A percentile compares a stretch with the other conserved stretches of the same genome.
phyloP scores from a whole-genome alignment of 2,888 invertebrate genomes.

The Drosophila glabriapex region DNA sequence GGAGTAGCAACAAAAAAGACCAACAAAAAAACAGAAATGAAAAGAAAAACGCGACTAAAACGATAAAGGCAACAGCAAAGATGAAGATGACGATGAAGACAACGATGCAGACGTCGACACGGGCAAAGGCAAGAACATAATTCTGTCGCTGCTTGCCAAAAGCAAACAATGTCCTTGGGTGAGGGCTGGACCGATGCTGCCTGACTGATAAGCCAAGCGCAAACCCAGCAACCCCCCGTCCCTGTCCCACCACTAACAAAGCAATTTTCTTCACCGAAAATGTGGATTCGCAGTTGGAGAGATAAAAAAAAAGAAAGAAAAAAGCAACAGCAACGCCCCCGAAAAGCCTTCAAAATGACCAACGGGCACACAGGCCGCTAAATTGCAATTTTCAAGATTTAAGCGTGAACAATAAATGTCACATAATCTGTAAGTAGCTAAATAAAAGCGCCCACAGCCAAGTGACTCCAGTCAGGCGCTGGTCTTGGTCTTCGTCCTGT shows the following conservation, averaged over 20 bases:
- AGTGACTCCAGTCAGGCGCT: constrained; percentile 13
- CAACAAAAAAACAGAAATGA: neutral
- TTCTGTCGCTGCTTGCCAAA: constrained; percentile 42
- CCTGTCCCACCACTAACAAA: constrained; percentile 12
- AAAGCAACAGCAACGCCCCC: neutral
- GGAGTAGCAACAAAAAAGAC: constrained; percentile 12
- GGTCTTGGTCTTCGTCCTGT: neutral
- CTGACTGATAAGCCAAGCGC: constrained; percentile 63
- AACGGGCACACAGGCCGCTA: constrained; percentile 68
- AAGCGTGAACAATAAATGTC: constrained; percentile 85
- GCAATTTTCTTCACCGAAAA: constrained; percentile 23
- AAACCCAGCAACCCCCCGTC: neutral
- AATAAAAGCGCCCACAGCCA: constrained; percentile 71
- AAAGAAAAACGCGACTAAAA: constrained; percentile 22
- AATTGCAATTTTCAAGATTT: constrained; percentile 82
- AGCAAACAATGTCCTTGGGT: constrained; percentile 71
- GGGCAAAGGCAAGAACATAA: constrained; percentile 61
- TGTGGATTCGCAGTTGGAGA: constrained; percentile 3
- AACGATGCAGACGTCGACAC: neutral
- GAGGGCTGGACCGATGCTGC: constrained; percentile 43
- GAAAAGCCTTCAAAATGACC: constrained; percentile 39
- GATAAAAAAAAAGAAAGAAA: neutral
- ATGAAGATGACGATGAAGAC: constrained; percentile 26
- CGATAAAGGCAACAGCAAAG: constrained; percentile 24
- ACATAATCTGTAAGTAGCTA: constrained; percentile 85